Percentiles rank a stretch among this genome's conserved stretches.
These are phyloP conservation scores for Oxyura jamaicensis DNA, from an alignment of 2,113 vertebrate species.

Conservation along the genomic window DNA sequence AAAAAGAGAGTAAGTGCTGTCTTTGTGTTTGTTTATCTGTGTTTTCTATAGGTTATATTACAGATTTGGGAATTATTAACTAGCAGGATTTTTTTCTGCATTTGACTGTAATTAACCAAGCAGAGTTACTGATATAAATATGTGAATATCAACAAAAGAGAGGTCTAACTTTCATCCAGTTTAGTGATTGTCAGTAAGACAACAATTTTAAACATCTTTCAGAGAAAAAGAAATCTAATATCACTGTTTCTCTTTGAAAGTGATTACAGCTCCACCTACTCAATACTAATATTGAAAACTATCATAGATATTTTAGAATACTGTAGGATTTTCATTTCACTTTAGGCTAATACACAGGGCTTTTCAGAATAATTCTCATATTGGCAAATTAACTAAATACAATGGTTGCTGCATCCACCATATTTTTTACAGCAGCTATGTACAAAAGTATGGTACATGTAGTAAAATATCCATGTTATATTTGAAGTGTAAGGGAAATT, in stretches of 20 bases:
- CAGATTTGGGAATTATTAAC: neutral
- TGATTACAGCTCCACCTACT: neutral
- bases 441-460: neutral
- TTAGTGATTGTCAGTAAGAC: neutral
- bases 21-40: neutral
- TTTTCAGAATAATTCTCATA: neutral
- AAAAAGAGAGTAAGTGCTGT: neutral
- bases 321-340: neutral
- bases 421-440: neutral
- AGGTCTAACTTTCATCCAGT: rapidly evolving
- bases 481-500: conserved; percentile 5
- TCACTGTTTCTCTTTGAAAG: neutral
- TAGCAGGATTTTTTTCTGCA: neutral
- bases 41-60: neutral
- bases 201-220: neutral
- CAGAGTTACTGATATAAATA: neutral
- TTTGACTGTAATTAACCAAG: neutral
- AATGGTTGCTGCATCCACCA: neutral
- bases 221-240: neutral
- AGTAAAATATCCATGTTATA: neutral
- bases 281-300: neutral
- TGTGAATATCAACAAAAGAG: neutral
- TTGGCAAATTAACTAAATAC: neutral
- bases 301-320: neutral
- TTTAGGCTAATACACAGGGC: neutral